A percentile compares a stretch with the other conserved stretches of the same genome.
phyloP scores from a whole-genome alignment of 2,888 invertebrate genomes.

The Eilema sororculum region DNA sequence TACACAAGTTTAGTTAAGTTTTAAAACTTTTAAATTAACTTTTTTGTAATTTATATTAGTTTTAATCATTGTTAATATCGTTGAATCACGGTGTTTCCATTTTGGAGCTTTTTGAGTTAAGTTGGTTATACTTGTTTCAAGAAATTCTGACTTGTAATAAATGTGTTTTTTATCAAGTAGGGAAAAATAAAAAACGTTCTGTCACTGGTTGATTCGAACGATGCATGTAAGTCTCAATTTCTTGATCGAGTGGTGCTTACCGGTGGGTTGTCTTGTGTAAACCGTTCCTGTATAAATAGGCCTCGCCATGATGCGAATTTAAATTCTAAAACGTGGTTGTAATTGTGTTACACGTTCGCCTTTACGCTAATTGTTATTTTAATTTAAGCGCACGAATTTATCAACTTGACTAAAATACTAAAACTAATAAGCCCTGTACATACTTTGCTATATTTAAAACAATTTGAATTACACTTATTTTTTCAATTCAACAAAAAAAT shows the following conservation, averaged over 20 bases:
- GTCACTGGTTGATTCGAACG: constrained; percentile 1
- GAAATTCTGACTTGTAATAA: neutral
- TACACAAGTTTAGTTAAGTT: constrained; percentile 6
- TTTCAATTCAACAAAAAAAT: neutral
- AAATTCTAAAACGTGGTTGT: constrained; percentile 70
- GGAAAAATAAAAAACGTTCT: neutral
- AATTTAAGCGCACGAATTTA: constrained; percentile 85
- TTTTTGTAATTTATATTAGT: constrained; percentile 7
- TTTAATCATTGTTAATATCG: constrained; percentile 11
- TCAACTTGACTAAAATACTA: constrained; percentile 69
- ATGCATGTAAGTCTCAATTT: neutral
- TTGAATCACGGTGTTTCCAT: neutral
- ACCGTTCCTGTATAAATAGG: constrained; percentile 44
- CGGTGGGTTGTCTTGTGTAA: neutral
- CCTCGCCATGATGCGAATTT: constrained; percentile 39
- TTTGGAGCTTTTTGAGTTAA: neutral
- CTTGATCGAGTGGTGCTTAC: neutral
- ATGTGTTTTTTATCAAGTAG: constrained; percentile 1
- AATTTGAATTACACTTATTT: constrained; percentile 4
- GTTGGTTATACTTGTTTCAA: constrained; percentile 1
- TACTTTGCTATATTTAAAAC: constrained; percentile 26
- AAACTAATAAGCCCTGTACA: constrained; percentile 61
- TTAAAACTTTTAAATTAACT: constrained; percentile 4
- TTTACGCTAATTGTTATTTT: constrained; percentile 67
- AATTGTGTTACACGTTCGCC: constrained; percentile 67